Evolutionary conservation across 1,140 invertebrate species (phyloP), one percentile per base, ranked within the genome.

Genomic region (Musca vetustissima): DNA sequence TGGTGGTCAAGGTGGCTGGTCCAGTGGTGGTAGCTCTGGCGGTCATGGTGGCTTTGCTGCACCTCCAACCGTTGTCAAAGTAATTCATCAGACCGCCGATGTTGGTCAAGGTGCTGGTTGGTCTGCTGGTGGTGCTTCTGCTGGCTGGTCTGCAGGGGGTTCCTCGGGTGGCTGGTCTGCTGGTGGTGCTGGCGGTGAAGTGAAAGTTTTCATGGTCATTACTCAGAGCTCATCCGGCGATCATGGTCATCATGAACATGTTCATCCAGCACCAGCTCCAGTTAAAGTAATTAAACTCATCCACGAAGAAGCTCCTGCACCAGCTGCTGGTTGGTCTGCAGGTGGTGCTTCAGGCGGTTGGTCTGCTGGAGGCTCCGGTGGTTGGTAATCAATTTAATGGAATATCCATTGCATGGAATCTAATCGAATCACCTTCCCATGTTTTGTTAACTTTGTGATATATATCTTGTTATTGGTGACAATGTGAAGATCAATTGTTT

Each of bases 121-220:
- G 13, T 32, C 67, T 4, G 70, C 66, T 69, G 25, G 73, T 67
- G 69, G 70, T 28, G 28, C 1, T 67, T 66, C 0, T 70, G 73
- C 66, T 24, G 59, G 28, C 32, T 71, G 71, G 22, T 66, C 65
- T 21, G 68, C 68, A 22, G 64, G 71, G 21, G 71, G 67, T 11
- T 69, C 66, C 9, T 66, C 70, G 21, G 50, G 71, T 17, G 67
- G 71, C 21, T 69, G 73, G 6, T 71, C 36, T 11, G 6, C 71
- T 8, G 70, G 71, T 15, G 32, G 68, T 15, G 67, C 68, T 28
- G 64, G 55, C 68, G 57, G 71, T 52, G 70, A 73, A 1, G 71
- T 72, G 43, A 75, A 74, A 65, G 71, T 75, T n/a, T 66, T 75
- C 53, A 75, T 75, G 50, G 74, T 75, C 4, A 75, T 75, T 64